phyloP scores from a whole-genome alignment of 1,140 invertebrate genomes.

The Patella vulgata region DNA sequence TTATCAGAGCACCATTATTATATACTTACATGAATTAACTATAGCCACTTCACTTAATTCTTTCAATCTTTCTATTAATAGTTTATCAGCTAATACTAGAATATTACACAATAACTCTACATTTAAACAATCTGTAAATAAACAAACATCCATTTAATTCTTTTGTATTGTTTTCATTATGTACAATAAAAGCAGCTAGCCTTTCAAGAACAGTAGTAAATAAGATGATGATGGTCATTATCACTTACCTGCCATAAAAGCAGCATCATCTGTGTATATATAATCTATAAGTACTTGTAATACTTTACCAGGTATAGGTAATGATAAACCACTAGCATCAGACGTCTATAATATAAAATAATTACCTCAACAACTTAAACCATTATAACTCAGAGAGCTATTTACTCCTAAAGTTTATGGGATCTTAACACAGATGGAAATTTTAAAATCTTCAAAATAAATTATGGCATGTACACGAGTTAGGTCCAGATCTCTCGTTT shows the following conservation, averaged over 20 bases:
- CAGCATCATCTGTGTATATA: constrained; percentile 75
- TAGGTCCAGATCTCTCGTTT: too few relatives aligned
- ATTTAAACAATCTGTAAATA: constrained; percentile 69
- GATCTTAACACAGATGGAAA: too few relatives aligned
- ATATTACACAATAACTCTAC: constrained; percentile 74
- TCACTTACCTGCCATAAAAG: constrained; percentile 49
- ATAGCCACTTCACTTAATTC: constrained; percentile 76
- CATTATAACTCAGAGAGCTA: background rate
- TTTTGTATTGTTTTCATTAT: too few relatives aligned
- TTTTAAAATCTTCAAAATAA: too few relatives aligned
- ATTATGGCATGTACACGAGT: too few relatives aligned
- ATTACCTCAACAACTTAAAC: background rate
- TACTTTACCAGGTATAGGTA: constrained; percentile 69
- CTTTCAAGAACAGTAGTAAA: background rate
- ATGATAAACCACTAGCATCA: constrained; percentile 44
- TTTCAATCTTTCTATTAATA: constrained; percentile 74
- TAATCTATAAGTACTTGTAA: constrained; percentile 75
- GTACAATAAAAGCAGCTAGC: background rate
- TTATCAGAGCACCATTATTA: too few relatives aligned
- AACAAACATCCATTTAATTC: background rate
- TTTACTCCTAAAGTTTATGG: too few relatives aligned
- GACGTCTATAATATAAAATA: constrained; percentile 56
- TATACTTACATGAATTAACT: constrained; percentile 67
- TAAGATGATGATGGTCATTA: too few relatives aligned
- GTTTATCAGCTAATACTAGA: constrained; percentile 77